Conservation (phyloP, 2,797 vertebrate species). For the Oreochromis grahami region DNA sequence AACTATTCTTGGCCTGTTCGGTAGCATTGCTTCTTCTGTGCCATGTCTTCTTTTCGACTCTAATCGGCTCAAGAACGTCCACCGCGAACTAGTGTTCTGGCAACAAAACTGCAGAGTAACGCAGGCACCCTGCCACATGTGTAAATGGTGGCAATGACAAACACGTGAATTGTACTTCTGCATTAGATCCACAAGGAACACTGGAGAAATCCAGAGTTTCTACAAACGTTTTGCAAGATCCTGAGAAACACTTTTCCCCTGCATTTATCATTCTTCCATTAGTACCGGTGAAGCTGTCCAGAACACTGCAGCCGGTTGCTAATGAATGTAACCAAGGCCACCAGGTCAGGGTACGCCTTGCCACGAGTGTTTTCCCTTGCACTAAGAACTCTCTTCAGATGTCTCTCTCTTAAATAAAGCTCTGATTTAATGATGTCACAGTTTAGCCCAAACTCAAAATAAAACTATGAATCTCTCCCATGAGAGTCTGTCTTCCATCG, state of each 20-base stretch:
- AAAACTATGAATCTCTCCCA: background rate
- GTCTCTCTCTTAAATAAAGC: background rate
- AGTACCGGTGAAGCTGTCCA: background rate
- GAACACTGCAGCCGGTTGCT: background rate
- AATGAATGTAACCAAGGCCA: background rate
- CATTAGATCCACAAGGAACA: background rate
- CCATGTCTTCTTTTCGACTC: background rate
- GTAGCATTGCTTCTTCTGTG: background rate
- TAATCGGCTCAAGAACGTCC: rapidly evolving
- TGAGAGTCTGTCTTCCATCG: background rate
- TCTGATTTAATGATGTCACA: background rate
- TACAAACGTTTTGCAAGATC: background rate
- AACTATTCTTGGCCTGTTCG: background rate
- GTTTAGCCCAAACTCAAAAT: background rate
- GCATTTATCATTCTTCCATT: background rate
- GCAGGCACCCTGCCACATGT: background rate
- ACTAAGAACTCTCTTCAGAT: background rate
- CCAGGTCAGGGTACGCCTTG: background rate
- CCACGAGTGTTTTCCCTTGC: background rate
- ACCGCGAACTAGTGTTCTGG: background rate
- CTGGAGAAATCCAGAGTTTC: background rate
- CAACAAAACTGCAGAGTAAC: background rate
- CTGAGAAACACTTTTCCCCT: background rate
- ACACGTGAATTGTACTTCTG: background rate
- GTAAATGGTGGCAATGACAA: background rate